Conservation (phyloP, 64 coral and sea anemone genomes). For the Montipora sp. region DNA sequence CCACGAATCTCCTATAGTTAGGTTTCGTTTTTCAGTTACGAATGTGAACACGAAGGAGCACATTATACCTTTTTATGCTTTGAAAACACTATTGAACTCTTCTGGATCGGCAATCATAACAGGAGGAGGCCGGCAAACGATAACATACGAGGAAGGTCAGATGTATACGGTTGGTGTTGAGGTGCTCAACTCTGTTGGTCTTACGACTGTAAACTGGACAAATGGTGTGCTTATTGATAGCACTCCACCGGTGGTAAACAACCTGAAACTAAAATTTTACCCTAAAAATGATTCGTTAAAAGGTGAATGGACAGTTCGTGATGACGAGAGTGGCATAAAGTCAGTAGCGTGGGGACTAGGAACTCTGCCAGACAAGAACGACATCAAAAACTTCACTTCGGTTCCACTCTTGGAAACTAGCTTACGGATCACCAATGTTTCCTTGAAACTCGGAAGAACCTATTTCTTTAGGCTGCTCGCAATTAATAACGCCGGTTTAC, state of each 20-base stretch:
- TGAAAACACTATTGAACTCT: slow-evolving; percentile 44
- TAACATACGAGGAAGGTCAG: slow-evolving; percentile 50
- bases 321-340: slow-evolving; percentile 76
- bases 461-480: slow-evolving; percentile 72
- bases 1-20: slow-evolving; percentile 61
- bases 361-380: slow-evolving; percentile 60
- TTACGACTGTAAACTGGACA: slow-evolving; percentile 77
- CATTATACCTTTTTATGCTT: slow-evolving; percentile 71
- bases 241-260: slow-evolving; percentile 71
- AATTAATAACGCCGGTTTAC: slow-evolving; percentile 75
- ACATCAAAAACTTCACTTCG: slow-evolving; percentile 56
- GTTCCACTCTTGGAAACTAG: not conserved
- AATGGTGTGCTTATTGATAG: slow-evolving; percentile 76
- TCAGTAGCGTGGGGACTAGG: slow-evolving; percentile 74
- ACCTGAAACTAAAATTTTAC: slow-evolving; percentile 55
- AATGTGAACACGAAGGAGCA: slow-evolving; percentile 38
- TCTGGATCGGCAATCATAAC: slow-evolving; percentile 64
- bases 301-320: slow-evolving; percentile 67
- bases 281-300: slow-evolving; percentile 51
- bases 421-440: slow-evolving; percentile 8
- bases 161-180: slow-evolving; percentile 78
- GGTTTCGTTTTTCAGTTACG: slow-evolving; percentile 73
- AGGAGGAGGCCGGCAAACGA: slow-evolving; percentile 66
- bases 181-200: slow-evolving; percentile 69
- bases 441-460: slow-evolving; percentile 62